phyloP scores from a whole-genome alignment of 2,888 invertebrate species.

The Xestoiulus laeticollis region DNA sequence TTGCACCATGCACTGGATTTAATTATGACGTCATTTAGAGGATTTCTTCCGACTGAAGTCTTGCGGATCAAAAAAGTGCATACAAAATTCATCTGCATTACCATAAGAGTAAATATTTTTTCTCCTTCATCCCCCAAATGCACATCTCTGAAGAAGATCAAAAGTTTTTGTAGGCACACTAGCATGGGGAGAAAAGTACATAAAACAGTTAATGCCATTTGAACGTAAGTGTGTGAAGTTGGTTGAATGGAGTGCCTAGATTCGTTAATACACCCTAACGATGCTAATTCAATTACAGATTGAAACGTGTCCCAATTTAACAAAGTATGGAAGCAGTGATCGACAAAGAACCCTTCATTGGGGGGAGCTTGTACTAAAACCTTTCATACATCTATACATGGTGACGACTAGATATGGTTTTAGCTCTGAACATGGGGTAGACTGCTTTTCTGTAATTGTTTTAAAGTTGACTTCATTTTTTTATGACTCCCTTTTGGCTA shows the following conservation, averaged over 20 bases:
- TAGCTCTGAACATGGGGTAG: background rate
- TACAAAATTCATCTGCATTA: background rate
- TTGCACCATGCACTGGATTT: background rate
- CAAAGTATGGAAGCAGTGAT: background rate
- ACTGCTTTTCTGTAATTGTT: background rate
- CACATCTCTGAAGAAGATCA: background rate
- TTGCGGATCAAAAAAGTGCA: background rate
- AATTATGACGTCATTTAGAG: background rate
- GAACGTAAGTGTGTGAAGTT: slow-evolving; percentile 22
- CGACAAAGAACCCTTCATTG: background rate
- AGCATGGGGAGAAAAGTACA: background rate
- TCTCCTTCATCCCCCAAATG: background rate
- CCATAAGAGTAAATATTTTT: background rate
- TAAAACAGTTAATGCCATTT: slow-evolving; percentile 21
- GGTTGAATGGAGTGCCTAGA: background rate
- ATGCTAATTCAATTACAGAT: slow-evolving; percentile 25
- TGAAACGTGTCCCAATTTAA: slow-evolving; percentile 1
- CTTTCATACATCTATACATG: background rate
- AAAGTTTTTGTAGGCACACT: background rate
- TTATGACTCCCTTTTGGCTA: background rate
- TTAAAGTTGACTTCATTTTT: background rate
- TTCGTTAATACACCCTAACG: slow-evolving; percentile 28
- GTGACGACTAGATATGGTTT: background rate
- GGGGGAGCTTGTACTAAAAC: background rate
- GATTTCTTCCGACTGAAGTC: background rate